Base-by-base conservation (phyloP, 37 sponge, comb jelly and placozoan genomes). In the Cliona cf. orientalis region DNA sequence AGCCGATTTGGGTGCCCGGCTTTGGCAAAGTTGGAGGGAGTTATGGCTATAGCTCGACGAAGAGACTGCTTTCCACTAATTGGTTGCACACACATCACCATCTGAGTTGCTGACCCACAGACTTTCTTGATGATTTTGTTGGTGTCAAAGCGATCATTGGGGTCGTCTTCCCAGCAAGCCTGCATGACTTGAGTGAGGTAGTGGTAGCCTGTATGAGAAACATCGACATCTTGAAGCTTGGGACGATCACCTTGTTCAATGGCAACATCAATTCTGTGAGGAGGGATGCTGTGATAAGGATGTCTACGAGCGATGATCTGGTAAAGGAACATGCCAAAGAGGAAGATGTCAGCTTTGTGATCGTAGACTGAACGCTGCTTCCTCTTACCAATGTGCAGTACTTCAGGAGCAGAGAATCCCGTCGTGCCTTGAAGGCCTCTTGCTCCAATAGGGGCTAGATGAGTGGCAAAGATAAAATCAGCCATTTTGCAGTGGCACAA, bases 381-480 rank as follows among this genome's bases (percentile, higher is more conserved):
- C 28, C 66, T 80, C 57, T 87, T 90, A 11, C 86, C 85, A 45
- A 89, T 84, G 36, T 90, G 82, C 31, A 90, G 66, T 19, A 96
- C 90, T 37, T 96, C 97, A 0, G 97, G 97, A 29, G 94, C 97
- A 66, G 86, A 90, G 75, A 96, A 96, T 4, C 97, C 97, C 49
- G 82, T 90, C 23, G 97, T 96, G 0, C 97, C 94, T 21, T 87
- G 76, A 3, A 90, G 70, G 1, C 94, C 87, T 34, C 78, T 58
- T 36, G 78, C 78, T 28, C 97, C 97, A 12, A 82, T 65, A 38
- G 97, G 92, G 0, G 84, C 62, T 23, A 84, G 64, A 23, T 88
- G 60, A 1, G 94, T 85, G 34, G 89, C 92, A 12, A 91, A 80
- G 4, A 88, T 90, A 83, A 93, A 97, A 57, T 97, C 92, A 17